Evolutionary conservation across 2,113 vertebrate species (phyloP).

Genomic region (Sinocyclocheilus maitianheensis): DNA sequence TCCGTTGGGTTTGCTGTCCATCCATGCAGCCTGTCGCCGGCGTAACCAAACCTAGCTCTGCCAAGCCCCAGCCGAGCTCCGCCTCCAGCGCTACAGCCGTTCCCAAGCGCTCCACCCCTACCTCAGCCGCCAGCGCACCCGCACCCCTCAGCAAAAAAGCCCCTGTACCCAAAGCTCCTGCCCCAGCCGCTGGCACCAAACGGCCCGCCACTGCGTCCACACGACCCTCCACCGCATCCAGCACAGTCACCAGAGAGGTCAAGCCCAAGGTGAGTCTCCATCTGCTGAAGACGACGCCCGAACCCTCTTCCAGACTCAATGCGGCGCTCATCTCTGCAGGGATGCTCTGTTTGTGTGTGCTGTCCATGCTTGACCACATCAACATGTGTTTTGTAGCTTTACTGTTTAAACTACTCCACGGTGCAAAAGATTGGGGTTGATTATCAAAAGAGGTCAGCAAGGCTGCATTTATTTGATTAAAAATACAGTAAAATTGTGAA

Average conservation of each 20-base stretch:
- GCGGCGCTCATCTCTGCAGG: not conserved
- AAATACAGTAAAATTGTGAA: not conserved
- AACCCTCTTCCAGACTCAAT: not conserved
- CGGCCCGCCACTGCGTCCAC: conserved; percentile 60
- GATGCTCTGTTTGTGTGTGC: not conserved
- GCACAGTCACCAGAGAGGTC: conserved; percentile 65
- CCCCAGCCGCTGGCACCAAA: conserved; percentile 67
- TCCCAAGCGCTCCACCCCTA: conserved; percentile 76
- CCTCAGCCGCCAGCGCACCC: conserved; percentile 59
- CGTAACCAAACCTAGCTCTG: conserved; percentile 73
- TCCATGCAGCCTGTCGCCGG: conserved; percentile 75
- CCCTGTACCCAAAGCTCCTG: conserved; percentile 72
- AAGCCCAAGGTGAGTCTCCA: conserved; percentile 87
- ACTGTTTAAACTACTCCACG: not conserved
- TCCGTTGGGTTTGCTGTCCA: conserved; percentile 63
- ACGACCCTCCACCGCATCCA: conserved; percentile 55
- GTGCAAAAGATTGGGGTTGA: not conserved
- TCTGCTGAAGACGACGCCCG: not conserved
- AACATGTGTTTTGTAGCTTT: not conserved
- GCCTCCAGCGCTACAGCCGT: conserved; percentile 59
- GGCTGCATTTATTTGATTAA: not conserved
- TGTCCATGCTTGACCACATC: conserved; percentile 1
- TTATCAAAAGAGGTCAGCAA: not conserved
- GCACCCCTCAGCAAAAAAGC: conserved; percentile 81
- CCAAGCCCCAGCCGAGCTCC: conserved; percentile 75